These are phyloP conservation scores for Cosmia pyralina DNA, from an alignment of 2,888 invertebrate genomes.

Conservation along the genomic window DNA sequence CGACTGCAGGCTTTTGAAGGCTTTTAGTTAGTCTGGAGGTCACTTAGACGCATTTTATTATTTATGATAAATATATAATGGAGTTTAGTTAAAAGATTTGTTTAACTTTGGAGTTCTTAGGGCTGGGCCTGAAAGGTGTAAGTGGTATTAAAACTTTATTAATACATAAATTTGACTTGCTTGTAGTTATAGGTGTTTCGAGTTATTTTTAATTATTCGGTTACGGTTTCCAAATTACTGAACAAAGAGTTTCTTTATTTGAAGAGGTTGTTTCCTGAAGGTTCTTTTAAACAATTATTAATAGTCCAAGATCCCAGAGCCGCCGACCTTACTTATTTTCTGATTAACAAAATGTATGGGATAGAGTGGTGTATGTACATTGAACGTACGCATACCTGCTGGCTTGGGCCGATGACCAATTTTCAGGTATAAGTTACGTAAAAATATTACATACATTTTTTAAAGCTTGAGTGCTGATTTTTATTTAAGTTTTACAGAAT, in stretches of 20 bases:
- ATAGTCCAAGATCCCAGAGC: no score
- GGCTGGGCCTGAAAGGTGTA: slow-evolving; percentile 31
- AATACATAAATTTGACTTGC: neutral
- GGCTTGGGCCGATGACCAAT: no score
- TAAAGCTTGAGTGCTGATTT: no score
- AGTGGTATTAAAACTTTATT: slow-evolving; percentile 39
- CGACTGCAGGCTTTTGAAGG: slow-evolving; percentile 26
- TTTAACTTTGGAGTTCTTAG: slow-evolving; percentile 37
- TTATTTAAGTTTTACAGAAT: no score
- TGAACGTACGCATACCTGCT: no score
- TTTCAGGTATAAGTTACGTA: no score
- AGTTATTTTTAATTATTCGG: neutral
- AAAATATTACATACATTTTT: no score
- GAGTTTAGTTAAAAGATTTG: slow-evolving; percentile 40
- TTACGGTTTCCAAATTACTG: neutral
- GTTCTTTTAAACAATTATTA: no score
- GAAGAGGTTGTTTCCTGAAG: no score
- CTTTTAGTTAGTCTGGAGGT: slow-evolving; percentile 51
- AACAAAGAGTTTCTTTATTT: neutral
- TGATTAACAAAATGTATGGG: no score
- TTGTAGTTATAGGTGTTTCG: neutral
- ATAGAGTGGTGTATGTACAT: no score
- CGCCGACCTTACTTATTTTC: no score
- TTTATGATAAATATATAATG: slow-evolving; percentile 55
- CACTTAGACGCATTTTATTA: slow-evolving; percentile 25